Base-by-base conservation (phyloP, 2,888 invertebrate genomes). In the Nephrotoma guestfalica region DNA sequence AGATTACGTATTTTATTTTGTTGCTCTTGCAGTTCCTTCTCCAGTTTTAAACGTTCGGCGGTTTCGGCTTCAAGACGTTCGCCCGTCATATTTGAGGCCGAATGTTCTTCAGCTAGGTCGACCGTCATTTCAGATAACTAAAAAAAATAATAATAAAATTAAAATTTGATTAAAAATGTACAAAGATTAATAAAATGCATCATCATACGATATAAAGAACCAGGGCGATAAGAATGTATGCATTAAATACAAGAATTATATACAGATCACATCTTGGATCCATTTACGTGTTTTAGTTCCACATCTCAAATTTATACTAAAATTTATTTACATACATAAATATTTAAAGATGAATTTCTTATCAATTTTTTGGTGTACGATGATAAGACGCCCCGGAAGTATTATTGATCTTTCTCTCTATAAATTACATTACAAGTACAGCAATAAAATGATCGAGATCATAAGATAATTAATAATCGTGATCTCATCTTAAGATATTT, bases 101-200 rank as follows among this genome's bases (percentile, higher is more conserved):
- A 96, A 89, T 98, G 96, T 91, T 98, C 98, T 90, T 98, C 98
- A 2, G 97, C 95, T 88, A 98, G 93, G 91, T 98, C 98, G 41
- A 97, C 96, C 87, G 97, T 96, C 92, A 98, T 95, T 92, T 98
- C 98, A 89, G 97, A 96, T 90, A 98, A 92, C 98, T 98, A 92
- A 0, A 91, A 92, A 88, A 87, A 87, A 88, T 88, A 87, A 83
- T n/a, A 42, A 83, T 11, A 57, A 86, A 71, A 86, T 30, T 30
- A 30, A 30, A 30, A 30, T 30, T 30, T 30, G 30, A 30, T 30
- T 30, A 30, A 3, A 13, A 30, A 30, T 30, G 2, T 30, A 30
- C 30, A 30, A 30, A n/a, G 13, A 86, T 42, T 83, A 83, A 83
- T 83, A 43, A n/a, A 40, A 86, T 51, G 30, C 30, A 30, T 7